phyloP scores from a whole-genome alignment of 2,797 vertebrate species.

The Bufotes viridis region DNA sequence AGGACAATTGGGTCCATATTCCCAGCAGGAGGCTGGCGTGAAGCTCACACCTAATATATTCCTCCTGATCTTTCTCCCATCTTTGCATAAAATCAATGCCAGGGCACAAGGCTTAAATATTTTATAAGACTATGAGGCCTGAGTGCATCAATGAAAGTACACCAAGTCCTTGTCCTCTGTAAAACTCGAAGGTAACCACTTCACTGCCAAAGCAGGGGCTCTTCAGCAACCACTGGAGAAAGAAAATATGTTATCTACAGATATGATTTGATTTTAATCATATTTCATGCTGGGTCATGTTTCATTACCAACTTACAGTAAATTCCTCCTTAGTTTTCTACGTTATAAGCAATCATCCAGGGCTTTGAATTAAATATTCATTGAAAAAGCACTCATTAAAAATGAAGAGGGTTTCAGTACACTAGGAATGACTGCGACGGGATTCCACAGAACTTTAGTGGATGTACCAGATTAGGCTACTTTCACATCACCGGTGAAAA shows the following conservation, averaged over 20 bases:
- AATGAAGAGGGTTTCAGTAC: background rate
- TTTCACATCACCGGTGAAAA: no score
- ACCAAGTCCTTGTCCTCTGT: slow-evolving; percentile 33
- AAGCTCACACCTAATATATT: slow-evolving; percentile 59
- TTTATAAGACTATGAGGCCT: slow-evolving; percentile 58
- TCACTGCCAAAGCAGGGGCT: slow-evolving; percentile 9
- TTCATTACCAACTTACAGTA: background rate
- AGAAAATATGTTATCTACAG: background rate
- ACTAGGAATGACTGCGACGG: background rate
- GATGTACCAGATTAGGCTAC: background rate
- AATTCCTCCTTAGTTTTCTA: background rate
- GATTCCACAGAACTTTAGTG: background rate
- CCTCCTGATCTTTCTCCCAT: slow-evolving; percentile 54
- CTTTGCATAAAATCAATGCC: slow-evolving; percentile 64
- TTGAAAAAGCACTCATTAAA: background rate
- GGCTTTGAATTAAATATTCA: slow-evolving; percentile 1
- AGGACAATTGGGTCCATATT: slow-evolving; percentile 57
- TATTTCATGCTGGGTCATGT: background rate
- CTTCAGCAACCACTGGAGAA: background rate
- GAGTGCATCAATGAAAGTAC: slow-evolving; percentile 39
- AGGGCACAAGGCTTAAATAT: slow-evolving; percentile 55
- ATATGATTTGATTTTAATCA: background rate
- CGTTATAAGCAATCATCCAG: background rate
- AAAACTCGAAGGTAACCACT: slow-evolving; percentile 41
- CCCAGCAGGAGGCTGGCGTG: slow-evolving; percentile 43